Base-by-base conservation (phyloP, 2,113 vertebrate species). In the Microcebus murinus region DNA sequence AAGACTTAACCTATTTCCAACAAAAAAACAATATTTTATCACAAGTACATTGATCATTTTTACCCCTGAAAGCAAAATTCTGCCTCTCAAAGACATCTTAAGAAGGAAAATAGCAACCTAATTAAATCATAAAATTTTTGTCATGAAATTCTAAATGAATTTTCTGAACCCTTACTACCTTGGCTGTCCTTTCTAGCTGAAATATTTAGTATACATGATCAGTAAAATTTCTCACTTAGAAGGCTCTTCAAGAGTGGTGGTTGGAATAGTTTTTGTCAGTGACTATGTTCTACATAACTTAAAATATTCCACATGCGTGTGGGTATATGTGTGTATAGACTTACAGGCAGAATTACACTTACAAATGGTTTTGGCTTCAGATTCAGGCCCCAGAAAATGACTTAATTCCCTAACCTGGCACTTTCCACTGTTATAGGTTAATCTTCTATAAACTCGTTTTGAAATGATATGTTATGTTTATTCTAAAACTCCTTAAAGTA, bases 331-430 rank as follows among this genome's bases (percentile, higher is more conserved):
- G 4, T 14, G 3, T 97, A 97, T 93, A 59, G 0, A 61, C 27
- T 74, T 97, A 73, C 82, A 96, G 95, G 96, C 93, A 97, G 94
- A 96, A 98, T 97, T 98, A 97, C 76, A 98, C 94, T 95, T 96
- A 95, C 96, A 98, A 97, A 98, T 98, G 89, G 0, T 97, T 98
- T 98, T 98, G 97, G 96, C 96, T 98, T 98, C 95, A 97, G 92
- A 98, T 98, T 98, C 90, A 95, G 95, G 97, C 17, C 29, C 97
- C 95, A 97, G 76, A 97, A 96, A 98, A 97, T 97, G 96, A 97
- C 94, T 98, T 97, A 95, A 98, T 98, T 97, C 95, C 96, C 95
- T 95, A 97, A 92, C 86, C 93, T 96, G 95, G 98, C 96, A 97
- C 90, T 98, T 98, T 98, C 96, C 95, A 95, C 97, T 97, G 76